phyloP scores from a whole-genome alignment of 2,113 vertebrate genomes.

The Leptocoma aspasia region DNA sequence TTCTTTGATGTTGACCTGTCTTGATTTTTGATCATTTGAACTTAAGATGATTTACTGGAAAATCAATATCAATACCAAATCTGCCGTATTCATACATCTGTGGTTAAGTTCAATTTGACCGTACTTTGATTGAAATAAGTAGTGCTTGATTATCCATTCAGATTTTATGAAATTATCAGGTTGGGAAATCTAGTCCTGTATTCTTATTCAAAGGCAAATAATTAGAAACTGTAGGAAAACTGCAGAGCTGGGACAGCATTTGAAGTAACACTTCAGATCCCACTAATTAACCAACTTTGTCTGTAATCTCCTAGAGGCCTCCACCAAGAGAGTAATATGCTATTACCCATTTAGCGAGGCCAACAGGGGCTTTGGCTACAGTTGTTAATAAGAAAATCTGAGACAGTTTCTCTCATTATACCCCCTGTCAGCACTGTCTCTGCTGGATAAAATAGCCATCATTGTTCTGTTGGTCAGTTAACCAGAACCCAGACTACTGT shows the following conservation, averaged over 20 bases:
- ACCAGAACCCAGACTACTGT: constrained; percentile 77
- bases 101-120: constrained; percentile 75
- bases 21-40: constrained; percentile 84
- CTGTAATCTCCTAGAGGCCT: constrained; percentile 75
- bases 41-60: constrained; percentile 83
- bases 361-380: constrained; percentile 74
- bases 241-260: constrained; percentile 68
- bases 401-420: constrained; percentile 83
- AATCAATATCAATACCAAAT: constrained; percentile 84
- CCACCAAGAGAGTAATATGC: constrained; percentile 72
- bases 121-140: constrained; percentile 80
- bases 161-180: constrained; percentile 72
- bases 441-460: constrained; percentile 71
- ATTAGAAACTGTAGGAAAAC: constrained; percentile 77
- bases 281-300: constrained; percentile 82
- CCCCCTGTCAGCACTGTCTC: constrained; percentile 74
- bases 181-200: constrained; percentile 72
- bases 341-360: constrained; percentile 77
- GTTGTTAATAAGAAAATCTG: constrained; percentile 79
- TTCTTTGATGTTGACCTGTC: constrained; percentile 83
- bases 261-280: constrained; percentile 78
- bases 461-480: constrained; percentile 80
- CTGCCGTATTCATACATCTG: constrained; percentile 73
- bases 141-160: constrained; percentile 79
- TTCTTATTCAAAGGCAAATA: constrained; percentile 76